Percentiles rank a stretch among this genome's conserved stretches.
Evolutionary conservation across 2,113 vertebrate genomes (phyloP).

Genomic region (Dissostichus mawsoni): DNA sequence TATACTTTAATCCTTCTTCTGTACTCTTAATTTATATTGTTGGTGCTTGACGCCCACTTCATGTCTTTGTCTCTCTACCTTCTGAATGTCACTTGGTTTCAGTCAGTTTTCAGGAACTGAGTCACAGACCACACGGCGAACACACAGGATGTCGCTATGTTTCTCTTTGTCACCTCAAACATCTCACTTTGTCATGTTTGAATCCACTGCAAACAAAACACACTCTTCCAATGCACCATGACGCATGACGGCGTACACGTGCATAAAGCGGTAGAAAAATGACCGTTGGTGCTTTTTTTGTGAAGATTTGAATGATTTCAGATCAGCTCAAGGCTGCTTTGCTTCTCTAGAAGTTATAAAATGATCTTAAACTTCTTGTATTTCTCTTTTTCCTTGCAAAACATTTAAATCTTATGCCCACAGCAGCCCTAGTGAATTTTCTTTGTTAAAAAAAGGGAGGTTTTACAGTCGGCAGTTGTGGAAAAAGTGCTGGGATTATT

Average conservation of each 20-base stretch:
- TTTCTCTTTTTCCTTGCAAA: neutral
- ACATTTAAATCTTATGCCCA: neutral
- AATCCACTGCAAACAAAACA: neutral
- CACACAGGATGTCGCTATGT: slow-evolving; percentile 53
- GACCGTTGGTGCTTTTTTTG: neutral
- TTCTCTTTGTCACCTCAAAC: neutral
- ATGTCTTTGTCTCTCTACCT: neutral
- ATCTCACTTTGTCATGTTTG: neutral
- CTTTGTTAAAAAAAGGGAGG: neutral
- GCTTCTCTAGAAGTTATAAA: neutral
- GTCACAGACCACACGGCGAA: slow-evolving; percentile 40
- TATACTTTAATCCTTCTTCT: too few relatives aligned
- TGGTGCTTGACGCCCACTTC: too few relatives aligned
- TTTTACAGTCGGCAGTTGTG: neutral
- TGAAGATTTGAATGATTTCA: neutral
- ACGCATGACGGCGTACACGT: neutral
- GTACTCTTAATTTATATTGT: too few relatives aligned
- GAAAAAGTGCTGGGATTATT: neutral
- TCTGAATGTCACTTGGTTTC: neutral
- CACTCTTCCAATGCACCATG: neutral
- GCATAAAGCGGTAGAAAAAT: neutral
- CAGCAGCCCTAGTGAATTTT: neutral
- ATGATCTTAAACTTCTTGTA: neutral
- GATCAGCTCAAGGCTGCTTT: neutral
- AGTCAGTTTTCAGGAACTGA: slow-evolving; percentile 62